Conservation (phyloP, 2,888 invertebrate species). For the Hesperia comma region DNA sequence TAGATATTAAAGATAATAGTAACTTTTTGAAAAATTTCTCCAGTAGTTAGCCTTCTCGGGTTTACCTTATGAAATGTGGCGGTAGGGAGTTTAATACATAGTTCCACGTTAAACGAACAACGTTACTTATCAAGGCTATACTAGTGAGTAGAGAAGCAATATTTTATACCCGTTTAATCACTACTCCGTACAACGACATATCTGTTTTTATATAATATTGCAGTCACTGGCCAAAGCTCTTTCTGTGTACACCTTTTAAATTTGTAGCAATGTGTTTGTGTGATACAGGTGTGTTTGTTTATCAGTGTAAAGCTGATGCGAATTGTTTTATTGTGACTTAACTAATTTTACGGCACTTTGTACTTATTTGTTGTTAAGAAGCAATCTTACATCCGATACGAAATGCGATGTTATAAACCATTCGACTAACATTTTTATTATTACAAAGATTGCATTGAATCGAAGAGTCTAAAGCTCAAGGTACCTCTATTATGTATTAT, state of each 20-base stretch:
- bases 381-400: neutral
- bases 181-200: slow-evolving; percentile 75
- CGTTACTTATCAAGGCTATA: slow-evolving; percentile 62
- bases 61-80: slow-evolving; percentile 57
- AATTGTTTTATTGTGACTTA: neutral
- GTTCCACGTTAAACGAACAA: slow-evolving; percentile 57
- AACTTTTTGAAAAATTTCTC: slow-evolving; percentile 71
- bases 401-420: no score
- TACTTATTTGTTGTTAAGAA: neutral
- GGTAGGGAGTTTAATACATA: slow-evolving; percentile 60
- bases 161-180: slow-evolving; percentile 70
- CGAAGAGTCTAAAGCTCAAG: no score
- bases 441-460: no score
- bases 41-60: slow-evolving; percentile 74
- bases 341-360: slow-evolving; percentile 24
- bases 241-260: slow-evolving; percentile 54
- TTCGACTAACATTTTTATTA: no score
- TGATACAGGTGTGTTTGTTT: neutral
- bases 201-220: slow-evolving; percentile 72
- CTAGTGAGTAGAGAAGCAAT: slow-evolving; percentile 77
- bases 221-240: slow-evolving; percentile 59
- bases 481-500: no score
- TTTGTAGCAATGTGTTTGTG: slow-evolving; percentile 39
- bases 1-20: slow-evolving; percentile 68
- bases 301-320: neutral